Evolutionary conservation across 2,113 vertebrate genomes (phyloP), one percentile per base, ranked within the genome.

Genomic region (Ceyx margarethae): DNA sequence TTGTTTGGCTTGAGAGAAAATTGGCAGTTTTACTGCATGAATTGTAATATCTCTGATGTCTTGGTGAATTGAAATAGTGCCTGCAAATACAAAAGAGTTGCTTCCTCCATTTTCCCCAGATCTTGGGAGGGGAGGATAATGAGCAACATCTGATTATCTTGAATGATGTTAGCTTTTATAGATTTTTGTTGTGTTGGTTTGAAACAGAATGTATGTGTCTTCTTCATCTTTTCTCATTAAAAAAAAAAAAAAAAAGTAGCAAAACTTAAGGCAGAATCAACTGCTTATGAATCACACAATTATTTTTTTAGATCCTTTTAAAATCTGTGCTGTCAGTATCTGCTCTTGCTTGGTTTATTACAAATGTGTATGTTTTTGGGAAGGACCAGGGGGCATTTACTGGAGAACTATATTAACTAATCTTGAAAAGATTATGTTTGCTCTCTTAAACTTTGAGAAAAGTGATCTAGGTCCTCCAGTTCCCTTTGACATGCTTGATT

Each of bases 381-480:
- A 79, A 76, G 35, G 28, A 13, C 2, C 51, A 62, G 21, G 7
- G 71, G 35, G 16, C 11, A 80, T 76, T 85, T 81, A 65, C 11
- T 43, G 35, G 21, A 85, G 8, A 78, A 42, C 13, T 68, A 3
- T 42, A 28, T 54, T 64, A 75, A 68, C 28, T 69, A 19, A 58
- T 20, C n/a, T 72, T 90, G 40, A 83, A 78, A 83, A 89, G 15
- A 78, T 73, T n/a, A 16, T 89, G 12, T 46, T 66, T 69, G 9
- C n/a, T 68, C 29, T 81, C 57, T 76, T 66, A 57, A 78, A 48
- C 68, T 81, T 83, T 67, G 20, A 26, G 66, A 89, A 94, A 91
- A 33, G 25, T 0, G 10, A 87, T 51, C 58, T 15, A 80, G 65
- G 28, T n/a, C 62, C 20, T 72, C 48, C 50, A 15, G 13, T 71